These are phyloP conservation scores for Aramus guarauna DNA, from an alignment of 2,113 vertebrate genomes.

Conservation along the genomic window DNA sequence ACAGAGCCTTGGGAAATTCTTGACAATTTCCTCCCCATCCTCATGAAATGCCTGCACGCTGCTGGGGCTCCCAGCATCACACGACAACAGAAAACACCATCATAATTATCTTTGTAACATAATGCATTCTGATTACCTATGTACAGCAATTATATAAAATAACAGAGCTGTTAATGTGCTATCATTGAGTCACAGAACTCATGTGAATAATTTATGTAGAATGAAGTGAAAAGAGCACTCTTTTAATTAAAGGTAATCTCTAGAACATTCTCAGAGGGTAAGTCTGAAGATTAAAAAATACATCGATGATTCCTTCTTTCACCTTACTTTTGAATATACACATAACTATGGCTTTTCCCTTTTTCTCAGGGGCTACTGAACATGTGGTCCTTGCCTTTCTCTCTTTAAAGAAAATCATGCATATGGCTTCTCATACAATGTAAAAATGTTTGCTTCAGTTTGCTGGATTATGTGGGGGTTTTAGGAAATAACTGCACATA, in stretches of 20 bases:
- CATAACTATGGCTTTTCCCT: not conserved
- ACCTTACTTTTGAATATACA: not conserved
- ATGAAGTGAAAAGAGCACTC: not conserved
- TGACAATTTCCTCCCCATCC: not conserved
- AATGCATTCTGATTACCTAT: slow-evolving; percentile 62
- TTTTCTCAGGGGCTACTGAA: not conserved
- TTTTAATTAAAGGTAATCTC: not conserved
- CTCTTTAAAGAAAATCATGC: not conserved
- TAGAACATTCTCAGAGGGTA: not conserved
- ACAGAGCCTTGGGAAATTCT: not conserved
- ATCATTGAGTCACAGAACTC: slow-evolving; percentile 20
- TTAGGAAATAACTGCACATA: not conserved
- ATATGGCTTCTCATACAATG: not conserved
- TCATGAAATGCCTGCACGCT: not conserved
- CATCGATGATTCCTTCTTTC: not conserved
- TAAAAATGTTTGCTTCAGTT: not conserved
- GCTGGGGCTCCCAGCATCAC: not conserved
- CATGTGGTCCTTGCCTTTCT: not conserved
- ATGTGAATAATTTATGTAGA: slow-evolving; percentile 13
- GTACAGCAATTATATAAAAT: slow-evolving; percentile 51
- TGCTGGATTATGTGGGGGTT: not conserved
- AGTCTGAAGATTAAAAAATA: not conserved
- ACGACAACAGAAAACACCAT: not conserved
- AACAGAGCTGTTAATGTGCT: slow-evolving; percentile 7
- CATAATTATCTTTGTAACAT: slow-evolving; percentile 41